These are phyloP conservation scores for Agapetus fuscipes DNA, from an alignment of 2,888 invertebrate species.

Conservation along the genomic window DNA sequence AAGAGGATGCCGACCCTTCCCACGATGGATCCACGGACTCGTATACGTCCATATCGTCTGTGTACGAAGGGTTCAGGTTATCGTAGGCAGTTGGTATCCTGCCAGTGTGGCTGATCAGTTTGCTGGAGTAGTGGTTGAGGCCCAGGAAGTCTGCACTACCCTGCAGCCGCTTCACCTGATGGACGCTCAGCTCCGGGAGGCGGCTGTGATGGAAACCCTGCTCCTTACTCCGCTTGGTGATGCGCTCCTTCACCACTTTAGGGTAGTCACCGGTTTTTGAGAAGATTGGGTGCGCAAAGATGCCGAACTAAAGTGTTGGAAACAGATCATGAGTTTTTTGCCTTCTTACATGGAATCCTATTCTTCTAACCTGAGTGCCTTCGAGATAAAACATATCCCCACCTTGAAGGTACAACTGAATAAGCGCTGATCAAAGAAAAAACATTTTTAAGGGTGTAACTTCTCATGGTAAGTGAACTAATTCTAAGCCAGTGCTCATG, in stretches of 20 bases:
- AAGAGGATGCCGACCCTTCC: slow-evolving; percentile 39
- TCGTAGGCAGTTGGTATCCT: too few species aligned
- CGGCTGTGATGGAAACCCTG: slow-evolving; percentile 52
- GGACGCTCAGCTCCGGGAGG: slow-evolving; percentile 48
- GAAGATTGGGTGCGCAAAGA: slow-evolving; percentile 60
- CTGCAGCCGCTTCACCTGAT: slow-evolving; percentile 49
- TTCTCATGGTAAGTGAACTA: too few species aligned
- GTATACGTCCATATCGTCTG: slow-evolving; percentile 34
- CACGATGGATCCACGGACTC: slow-evolving; percentile 37
- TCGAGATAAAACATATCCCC: too few species aligned
- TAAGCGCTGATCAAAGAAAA: too few species aligned
- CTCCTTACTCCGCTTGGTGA: slow-evolving; percentile 45
- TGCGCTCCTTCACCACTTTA: slow-evolving; percentile 47
- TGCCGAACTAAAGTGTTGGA: slow-evolving; percentile 52
- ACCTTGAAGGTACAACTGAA: too few species aligned
- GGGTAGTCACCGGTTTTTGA: slow-evolving; percentile 56
- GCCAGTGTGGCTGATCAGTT: too few species aligned
- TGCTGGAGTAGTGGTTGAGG: slow-evolving; percentile 52
- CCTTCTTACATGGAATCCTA: too few species aligned
- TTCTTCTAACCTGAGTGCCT: too few species aligned
- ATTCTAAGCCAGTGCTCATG: too few species aligned
- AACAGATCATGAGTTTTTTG: too few species aligned
- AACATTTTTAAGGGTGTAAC: too few species aligned
- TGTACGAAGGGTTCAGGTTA: slow-evolving; percentile 30
- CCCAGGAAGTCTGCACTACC: slow-evolving; percentile 59